phyloP scores from a whole-genome alignment of 92 coral and sea anemone genomes.

The Zoanthus solanderi region DNA sequence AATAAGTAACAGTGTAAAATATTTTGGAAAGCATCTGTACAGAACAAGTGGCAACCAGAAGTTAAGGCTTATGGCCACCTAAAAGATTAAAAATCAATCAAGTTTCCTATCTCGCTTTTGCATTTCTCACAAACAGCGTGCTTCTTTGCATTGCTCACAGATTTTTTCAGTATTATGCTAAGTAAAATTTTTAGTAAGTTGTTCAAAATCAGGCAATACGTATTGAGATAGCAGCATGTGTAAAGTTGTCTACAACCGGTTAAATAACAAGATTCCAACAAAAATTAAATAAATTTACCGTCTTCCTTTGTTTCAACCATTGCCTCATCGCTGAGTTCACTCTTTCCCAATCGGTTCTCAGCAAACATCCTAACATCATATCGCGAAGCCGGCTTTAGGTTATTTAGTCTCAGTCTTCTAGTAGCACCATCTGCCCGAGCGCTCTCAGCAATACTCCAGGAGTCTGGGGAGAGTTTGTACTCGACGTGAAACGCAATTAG shows the following conservation, averaged over 20 bases:
- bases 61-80: no score
- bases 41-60: no score
- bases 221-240: no score
- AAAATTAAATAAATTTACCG: slow-evolving; percentile 54
- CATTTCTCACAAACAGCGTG: no score
- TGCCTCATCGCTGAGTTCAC: slow-evolving; percentile 67
- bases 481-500: slow-evolving; percentile 70
- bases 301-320: slow-evolving; percentile 70
- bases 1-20: no score
- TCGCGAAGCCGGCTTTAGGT: slow-evolving; percentile 81
- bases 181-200: no score
- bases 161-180: no score
- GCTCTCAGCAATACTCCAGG: slow-evolving; percentile 44
- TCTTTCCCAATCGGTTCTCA: slow-evolving; percentile 76
- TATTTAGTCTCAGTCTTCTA: slow-evolving; percentile 52
- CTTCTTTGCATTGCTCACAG: no score
- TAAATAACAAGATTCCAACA: neutral
- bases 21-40: no score
- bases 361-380: slow-evolving; percentile 85
- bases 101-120: no score
- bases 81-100: no score
- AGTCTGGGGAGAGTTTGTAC: slow-evolving; percentile 60
- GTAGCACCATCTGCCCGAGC: slow-evolving; percentile 48
- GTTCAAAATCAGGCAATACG: no score
- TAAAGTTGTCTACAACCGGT: neutral